Base-by-base conservation (phyloP, 2,797 vertebrate species). In the Poliocrania exsul region DNA sequence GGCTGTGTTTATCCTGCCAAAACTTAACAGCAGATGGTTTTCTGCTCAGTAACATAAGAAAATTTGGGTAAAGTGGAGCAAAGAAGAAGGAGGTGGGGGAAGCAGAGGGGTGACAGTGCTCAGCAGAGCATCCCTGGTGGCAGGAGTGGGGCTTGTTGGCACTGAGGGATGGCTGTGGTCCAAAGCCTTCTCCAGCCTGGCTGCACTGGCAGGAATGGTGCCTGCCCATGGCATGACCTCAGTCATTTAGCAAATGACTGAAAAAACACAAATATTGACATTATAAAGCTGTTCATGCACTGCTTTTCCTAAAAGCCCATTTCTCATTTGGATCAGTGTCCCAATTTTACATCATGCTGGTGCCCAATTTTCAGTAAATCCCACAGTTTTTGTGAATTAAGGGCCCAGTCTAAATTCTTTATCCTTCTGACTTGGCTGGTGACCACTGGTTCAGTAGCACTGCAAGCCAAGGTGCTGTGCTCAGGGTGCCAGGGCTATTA, bases 321-420 rank as follows among this genome's bases (percentile, higher is more conserved):
- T 71, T 93, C 35, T 81, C 47, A 6, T 69, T 81, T 38, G 28
- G 15, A 65, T 84, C 10, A 2, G 13, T 73, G 60, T 62, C 25
- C 42, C 35, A 14, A 0, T 84, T 89, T 64, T 31, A n/a, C n/a
- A 44, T 38, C 2, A 1, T n/a, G 4, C 3, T 42, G 28, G 10
- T 61, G 42, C 49, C 60, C 2, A 21, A 3, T 79, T 71, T 72
- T 40, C 47, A 44, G 28, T 46, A 54, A 91, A 92, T 29, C 18
- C 17, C 25, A 38, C 33, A 17, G 7, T 58, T 71, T 77, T 71
- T 86, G 40, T 73, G 60, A 80, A 19, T 70, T 67, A 69, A 70
- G 51, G 25, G 33, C 26, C 25, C 35, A 25, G 0, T 53, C 40
- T 64, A 51, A 80, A 26, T 49, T 50, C 67, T 35, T 51, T 81